Conservation (phyloP, 1,140 invertebrate species). For the Ooceraea biroi region DNA sequence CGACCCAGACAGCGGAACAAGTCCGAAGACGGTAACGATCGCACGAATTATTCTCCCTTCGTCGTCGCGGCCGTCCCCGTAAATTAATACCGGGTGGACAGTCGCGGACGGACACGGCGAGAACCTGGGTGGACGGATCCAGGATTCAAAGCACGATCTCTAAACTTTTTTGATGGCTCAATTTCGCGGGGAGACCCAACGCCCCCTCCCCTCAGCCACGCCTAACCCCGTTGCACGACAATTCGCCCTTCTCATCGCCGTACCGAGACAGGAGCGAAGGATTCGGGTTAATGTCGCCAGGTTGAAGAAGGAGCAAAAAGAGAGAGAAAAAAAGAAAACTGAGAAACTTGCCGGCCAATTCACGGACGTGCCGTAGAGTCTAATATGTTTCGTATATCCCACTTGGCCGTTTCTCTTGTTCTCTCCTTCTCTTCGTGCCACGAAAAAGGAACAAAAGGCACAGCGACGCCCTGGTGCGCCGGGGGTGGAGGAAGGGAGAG, state of each 20-base stretch:
- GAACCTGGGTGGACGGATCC: constrained; percentile 4
- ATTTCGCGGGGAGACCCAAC: constrained; percentile 74
- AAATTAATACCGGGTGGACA: constrained; percentile 70
- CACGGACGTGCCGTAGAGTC: constrained; percentile 80
- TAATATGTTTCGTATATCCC: constrained; percentile 83
- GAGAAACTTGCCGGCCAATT: constrained; percentile 80
- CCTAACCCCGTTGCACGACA: constrained; percentile 22
- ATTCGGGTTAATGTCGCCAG: constrained; percentile 75
- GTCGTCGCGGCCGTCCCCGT: constrained; percentile 46
- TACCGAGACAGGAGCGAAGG: constrained; percentile 31
- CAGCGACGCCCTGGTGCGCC: background rate
- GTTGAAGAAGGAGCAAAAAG: constrained; percentile 28
- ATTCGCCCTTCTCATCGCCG: constrained; percentile 29
- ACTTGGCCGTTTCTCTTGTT: constrained; percentile 62
- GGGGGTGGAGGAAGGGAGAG: background rate
- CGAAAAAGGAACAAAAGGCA: constrained; percentile 51
- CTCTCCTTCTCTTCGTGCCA: constrained; percentile 34
- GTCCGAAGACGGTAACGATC: constrained; percentile 51
- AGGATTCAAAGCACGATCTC: constrained; percentile 79
- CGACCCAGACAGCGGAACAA: background rate
- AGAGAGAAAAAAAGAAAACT: constrained; percentile 52
- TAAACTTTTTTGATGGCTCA: constrained; percentile 83
- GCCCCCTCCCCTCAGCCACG: background rate
- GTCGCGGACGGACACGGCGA: background rate
- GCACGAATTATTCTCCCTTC: constrained; percentile 64